Conservation (phyloP, 2,888 invertebrate species). For the Epicampocera succincta region DNA sequence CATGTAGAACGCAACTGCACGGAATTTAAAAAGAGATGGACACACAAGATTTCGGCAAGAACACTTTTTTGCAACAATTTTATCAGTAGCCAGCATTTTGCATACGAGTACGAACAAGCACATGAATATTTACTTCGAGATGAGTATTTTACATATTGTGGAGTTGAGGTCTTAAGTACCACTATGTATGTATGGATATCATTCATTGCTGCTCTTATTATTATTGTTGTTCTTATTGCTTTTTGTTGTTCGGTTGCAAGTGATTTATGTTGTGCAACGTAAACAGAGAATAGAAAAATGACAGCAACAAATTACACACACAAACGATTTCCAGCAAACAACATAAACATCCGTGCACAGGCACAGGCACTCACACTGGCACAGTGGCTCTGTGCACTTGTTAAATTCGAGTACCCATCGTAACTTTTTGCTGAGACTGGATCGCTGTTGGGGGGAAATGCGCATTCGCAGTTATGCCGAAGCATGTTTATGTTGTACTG, state of each 20-base stretch:
- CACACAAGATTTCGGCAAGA: conserved; percentile 40
- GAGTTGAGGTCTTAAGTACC: conserved; percentile 47
- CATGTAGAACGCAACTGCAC: too few relatives aligned
- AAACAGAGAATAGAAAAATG: conserved; percentile 58
- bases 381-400: too few relatives aligned
- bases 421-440: too few relatives aligned
- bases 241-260: conserved; percentile 57
- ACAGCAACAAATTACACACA: conserved; percentile 23
- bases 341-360: conserved; percentile 17
- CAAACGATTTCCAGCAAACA: conserved; percentile 47
- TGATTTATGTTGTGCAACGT: conserved; percentile 65
- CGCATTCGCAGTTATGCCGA: too few relatives aligned
- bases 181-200: conserved; percentile 40
- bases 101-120: conserved; percentile 12
- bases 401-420: too few relatives aligned
- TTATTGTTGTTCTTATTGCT: conserved; percentile 53
- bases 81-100: conserved; percentile 44
- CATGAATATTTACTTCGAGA: conserved; percentile 21
- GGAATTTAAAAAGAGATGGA: neutral
- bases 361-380: neutral
- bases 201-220: conserved; percentile 42
- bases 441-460: too few relatives aligned
- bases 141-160: conserved; percentile 48
- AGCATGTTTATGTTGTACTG: too few relatives aligned
- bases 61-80: conserved; percentile 30